Base-by-base conservation (phyloP, 1,140 invertebrate genomes). In the Thalassaphorura encarpata region DNA sequence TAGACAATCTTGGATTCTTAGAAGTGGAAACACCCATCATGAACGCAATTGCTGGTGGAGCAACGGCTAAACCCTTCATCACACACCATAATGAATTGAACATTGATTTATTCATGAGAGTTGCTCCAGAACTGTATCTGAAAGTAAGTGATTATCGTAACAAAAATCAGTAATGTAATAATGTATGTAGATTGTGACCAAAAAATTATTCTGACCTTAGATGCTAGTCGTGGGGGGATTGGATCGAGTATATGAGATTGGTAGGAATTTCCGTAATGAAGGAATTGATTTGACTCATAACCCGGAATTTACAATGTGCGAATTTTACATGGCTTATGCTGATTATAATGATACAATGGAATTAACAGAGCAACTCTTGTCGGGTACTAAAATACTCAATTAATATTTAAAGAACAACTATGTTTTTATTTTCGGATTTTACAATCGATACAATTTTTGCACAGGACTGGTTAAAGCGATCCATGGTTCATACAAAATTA, bases 1-100 rank as follows among this genome's bases (percentile, higher is more conserved):
- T 99, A 39, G 93, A 99, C 69, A 80, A 87, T 23, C 67, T 96
- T 66, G 96, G 95, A 45, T 99, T 99, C 71, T 71, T 99, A 23
- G 94, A 99, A 78, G 83, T 99, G 29, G 97, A 99, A 76, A 99
- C 97, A 5, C 97, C 96, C n/a, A 92, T 99, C 83, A 98, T 99
- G 94, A 98, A 97, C 70, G 90, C 95, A 83, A 96, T 99, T 62
- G 83, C 96, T 50, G 97, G 97, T 58, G 97, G 97, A 21, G 96
- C 96, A 8, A 90, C 91, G 29, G 97, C 97, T 3, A 99, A 98
- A 75, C 97, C 97, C 1, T 99, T 99, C 70, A 77, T 97, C 1
- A 99, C 97, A 1, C 91, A 98, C 75, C 97, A 99, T 74, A 99
- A 99, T 76, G 96, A 99, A 53, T 76, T 99, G 0, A 85, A 97